phyloP scores from a whole-genome alignment of 2,888 invertebrate genomes.

The Malachius bipustulatus region DNA sequence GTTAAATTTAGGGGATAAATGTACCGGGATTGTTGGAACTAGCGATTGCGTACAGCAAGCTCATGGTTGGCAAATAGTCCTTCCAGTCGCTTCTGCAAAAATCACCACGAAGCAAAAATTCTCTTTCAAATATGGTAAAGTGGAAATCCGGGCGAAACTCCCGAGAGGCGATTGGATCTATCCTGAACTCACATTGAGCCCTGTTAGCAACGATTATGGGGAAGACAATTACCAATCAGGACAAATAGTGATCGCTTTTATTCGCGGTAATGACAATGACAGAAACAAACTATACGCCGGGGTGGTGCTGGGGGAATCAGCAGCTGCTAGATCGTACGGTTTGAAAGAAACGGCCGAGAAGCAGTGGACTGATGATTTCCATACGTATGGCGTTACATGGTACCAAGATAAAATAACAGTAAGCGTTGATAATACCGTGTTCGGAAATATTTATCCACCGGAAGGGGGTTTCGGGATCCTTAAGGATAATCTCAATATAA shows the following conservation, averaged over 20 bases:
- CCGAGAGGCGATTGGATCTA: conserved; percentile 69
- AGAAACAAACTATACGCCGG: conserved; percentile 28
- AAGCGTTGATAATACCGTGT: too few species aligned
- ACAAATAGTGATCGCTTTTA: conserved; percentile 57
- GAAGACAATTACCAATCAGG: conserved; percentile 57
- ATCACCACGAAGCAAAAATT: conserved; percentile 50
- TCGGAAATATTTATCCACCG: too few species aligned
- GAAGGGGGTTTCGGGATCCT: too few species aligned
- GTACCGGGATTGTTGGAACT: conserved; percentile 32
- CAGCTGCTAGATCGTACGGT: conserved; percentile 26
- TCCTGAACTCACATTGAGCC: too few species aligned
- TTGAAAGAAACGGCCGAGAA: conserved; percentile 20
- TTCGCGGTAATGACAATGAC: conserved; percentile 47
- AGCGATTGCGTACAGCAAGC: conserved; percentile 39
- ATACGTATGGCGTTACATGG: conserved; percentile 47
- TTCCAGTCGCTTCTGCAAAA: conserved; percentile 54
- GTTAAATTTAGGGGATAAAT: conserved; percentile 27
- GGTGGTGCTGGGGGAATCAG: conserved; percentile 26
- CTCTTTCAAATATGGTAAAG: conserved; percentile 55
- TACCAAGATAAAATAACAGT: conserved; percentile 35
- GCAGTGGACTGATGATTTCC: conserved; percentile 42
- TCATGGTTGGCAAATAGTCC: conserved; percentile 45
- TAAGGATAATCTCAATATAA: too few species aligned
- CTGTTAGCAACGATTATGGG: too few species aligned
- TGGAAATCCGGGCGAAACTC: conserved; percentile 57